Evolutionary conservation across 2,797 vertebrate genomes (phyloP).

Genomic region (Limnodromus scolopaceus): DNA sequence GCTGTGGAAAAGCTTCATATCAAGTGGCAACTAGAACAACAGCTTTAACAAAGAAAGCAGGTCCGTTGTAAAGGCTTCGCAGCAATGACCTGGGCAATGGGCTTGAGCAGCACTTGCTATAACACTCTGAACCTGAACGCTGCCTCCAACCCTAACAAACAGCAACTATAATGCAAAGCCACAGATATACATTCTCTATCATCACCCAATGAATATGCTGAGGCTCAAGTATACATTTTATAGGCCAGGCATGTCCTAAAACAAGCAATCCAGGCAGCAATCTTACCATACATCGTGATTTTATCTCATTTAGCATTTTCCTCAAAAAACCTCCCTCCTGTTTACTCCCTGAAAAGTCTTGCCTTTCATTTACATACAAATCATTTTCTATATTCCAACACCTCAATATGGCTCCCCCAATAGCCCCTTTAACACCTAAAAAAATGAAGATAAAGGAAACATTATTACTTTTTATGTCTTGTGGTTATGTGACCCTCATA

Average conservation of each 20-base stretch:
- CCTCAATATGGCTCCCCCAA: neutral
- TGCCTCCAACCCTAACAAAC: neutral
- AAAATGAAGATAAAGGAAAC: neutral
- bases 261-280: neutral
- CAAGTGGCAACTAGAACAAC: neutral
- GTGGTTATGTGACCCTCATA: neutral
- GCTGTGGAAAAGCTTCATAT: neutral
- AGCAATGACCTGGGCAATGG: neutral
- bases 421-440: neutral
- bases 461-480: neutral
- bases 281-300: neutral
- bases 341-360: neutral
- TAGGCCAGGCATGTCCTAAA: neutral
- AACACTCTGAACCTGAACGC: neutral
- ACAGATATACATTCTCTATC: neutral
- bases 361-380: neutral
- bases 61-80: neutral
- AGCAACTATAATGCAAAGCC: neutral
- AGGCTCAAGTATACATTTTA: neutral
- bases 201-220: neutral
- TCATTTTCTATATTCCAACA: neutral
- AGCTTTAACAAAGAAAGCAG: neutral
- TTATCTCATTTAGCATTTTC: neutral
- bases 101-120: neutral
- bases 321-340: neutral